These are phyloP conservation scores for Aselliscus stoliczkanus DNA, from an alignment of 2,797 vertebrate species.

Conservation along the genomic window DNA sequence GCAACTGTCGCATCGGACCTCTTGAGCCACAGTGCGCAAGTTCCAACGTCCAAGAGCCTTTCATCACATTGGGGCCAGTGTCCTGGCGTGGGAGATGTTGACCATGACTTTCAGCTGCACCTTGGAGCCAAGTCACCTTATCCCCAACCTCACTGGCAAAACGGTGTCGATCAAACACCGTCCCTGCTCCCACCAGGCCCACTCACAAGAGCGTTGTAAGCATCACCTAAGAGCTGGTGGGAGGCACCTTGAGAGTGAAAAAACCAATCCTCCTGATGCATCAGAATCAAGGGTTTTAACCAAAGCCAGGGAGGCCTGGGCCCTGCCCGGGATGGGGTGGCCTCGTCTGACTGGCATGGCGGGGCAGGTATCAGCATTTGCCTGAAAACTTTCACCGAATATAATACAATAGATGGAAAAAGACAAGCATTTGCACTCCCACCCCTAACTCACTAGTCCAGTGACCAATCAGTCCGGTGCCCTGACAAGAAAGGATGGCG, in stretches of 20 bases:
- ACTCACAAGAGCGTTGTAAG: background rate
- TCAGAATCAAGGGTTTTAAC: background rate
- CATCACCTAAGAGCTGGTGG: accelerated
- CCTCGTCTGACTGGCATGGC: accelerated
- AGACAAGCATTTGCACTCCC: background rate
- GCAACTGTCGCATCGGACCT: background rate
- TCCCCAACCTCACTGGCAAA: background rate
- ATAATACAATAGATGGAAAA: accelerated
- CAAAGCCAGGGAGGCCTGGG: accelerated
- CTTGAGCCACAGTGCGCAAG: accelerated
- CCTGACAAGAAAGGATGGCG: accelerated
- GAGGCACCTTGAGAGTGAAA: background rate
- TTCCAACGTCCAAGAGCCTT: background rate
- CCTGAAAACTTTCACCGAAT: background rate
- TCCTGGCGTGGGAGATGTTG: background rate
- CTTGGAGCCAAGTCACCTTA: background rate
- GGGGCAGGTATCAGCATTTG: accelerated
- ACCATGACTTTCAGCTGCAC: background rate
- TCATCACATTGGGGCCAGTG: accelerated
- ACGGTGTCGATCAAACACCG: accelerated
- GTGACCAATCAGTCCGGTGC: accelerated
- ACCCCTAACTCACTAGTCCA: background rate
- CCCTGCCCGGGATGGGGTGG: background rate
- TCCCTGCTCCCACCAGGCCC: background rate
- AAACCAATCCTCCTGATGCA: background rate